Evolutionary conservation across 23 tunicate species (phyloP), one percentile per base, ranked within the genome.

Genomic region (Corella eumyota): DNA sequence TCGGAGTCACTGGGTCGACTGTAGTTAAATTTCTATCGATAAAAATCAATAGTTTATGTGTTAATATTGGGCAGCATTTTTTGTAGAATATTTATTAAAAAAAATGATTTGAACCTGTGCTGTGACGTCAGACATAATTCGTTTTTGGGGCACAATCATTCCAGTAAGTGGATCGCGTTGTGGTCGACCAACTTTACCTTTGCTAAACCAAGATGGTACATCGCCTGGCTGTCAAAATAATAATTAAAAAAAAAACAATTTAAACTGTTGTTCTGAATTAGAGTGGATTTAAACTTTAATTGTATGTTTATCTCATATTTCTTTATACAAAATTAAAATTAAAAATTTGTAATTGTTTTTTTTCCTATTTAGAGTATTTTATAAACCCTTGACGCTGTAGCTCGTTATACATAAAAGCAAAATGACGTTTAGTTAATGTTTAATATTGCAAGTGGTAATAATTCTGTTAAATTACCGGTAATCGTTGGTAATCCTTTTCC

Each of bases 151-250:
- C 26, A 78, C 85, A 48, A 84, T 84, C 0, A 84, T 60, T 36
- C 94, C 94, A 25, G 94, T 84, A 22, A 78, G 73, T 11, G 94
- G 94, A 49, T 84, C 94, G 13, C 94, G 73, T 17, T 69, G 62
- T n/a, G 94, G 94, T 50, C 94, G 76, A 15, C 94, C 94, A 31
- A 84, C 94, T 63, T 75, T 75, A 27, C 94, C 94, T 34, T 84
- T 84, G 60, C 83, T 84, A 34, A 82, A 82, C 92, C 92, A 82
- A 1, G 92, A 82, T 4, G 92, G 92, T 30, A 82, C 92, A 37
- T 82, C 92, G 4, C 92, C 92, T 21, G 92, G 76, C 92, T 82
- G 70, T n/a, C n/a, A 30, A 32, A 49, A 61, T 32, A 62, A 35
- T 24, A 44, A 40, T 30, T n/a, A 2, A 35, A 61, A 34, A 3